Percentiles rank a stretch among this genome's conserved stretches.
These are phyloP conservation scores for Hydraecia micacea DNA, from an alignment of 2,888 invertebrate genomes.

Conservation along the genomic window DNA sequence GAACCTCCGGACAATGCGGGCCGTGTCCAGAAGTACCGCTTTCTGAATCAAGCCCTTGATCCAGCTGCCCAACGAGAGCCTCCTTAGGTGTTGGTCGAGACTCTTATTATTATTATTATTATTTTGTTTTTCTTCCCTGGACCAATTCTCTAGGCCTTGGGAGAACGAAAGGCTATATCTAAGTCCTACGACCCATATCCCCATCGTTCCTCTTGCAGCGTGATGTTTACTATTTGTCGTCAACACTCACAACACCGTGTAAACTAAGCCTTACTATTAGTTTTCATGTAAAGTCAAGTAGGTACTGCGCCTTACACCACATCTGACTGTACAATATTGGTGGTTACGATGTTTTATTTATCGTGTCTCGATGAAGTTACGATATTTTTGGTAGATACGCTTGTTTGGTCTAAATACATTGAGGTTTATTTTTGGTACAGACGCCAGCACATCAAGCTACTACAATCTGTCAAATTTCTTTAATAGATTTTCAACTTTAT, in stretches of 20 bases:
- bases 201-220: not conserved
- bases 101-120: too few relatives aligned
- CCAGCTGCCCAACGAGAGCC: too few relatives aligned
- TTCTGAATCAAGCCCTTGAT: too few relatives aligned
- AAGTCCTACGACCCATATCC: not conserved
- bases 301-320: conserved; percentile 33
- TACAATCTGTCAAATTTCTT: too few relatives aligned
- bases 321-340: conserved; percentile 44
- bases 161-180: not conserved
- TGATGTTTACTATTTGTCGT: not conserved
- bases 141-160: not conserved
- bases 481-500: too few relatives aligned
- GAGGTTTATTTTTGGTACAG: not conserved
- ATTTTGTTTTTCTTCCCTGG: not conserved
- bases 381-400: conserved; percentile 4
- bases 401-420: conserved; percentile 27
- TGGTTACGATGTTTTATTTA: conserved; percentile 49
- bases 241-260: not conserved
- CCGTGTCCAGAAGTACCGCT: too few relatives aligned
- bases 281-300: conserved; percentile 10
- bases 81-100: too few relatives aligned
- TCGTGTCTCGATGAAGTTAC: conserved; percentile 7
- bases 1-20: too few relatives aligned
- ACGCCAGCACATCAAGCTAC: too few relatives aligned
- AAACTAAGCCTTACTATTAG: not conserved